Base-by-base conservation (phyloP, 2,797 vertebrate genomes). In the Ptychadena robeensis region DNA sequence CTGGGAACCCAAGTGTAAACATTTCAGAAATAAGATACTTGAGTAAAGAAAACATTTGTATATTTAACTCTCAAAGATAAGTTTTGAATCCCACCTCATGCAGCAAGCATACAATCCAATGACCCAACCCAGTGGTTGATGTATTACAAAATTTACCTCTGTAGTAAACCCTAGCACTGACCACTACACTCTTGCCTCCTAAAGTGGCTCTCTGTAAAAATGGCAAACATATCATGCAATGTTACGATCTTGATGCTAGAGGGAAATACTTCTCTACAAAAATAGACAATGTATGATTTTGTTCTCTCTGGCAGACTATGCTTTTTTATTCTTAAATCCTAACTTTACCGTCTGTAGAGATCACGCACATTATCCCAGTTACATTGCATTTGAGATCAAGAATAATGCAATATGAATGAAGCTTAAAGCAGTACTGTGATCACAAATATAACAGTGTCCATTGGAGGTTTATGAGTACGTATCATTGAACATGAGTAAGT, bases 381-480 rank as follows among this genome's bases (percentile, higher is more conserved):
- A 70, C 73, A 71, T 27, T n/a, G 37, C 65, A 37, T 61, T 69
- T 9, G 59, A 48, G 22, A 11, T 48, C 40, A 77, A 76, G 44
- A 34, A 76, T 18, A 34, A 76, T 44, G 25, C 63, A 75, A 76
- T 76, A 68, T 27, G 34, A 40, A 64, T 15, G 28, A 35, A 82
- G 73, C 34, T 44, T 76, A 61, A 64, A 70, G 35, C 59, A 28
- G 63, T 61, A 27, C 73, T 68, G 37, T 14, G 73, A 48, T 70
- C 35, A 82, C 70, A 64, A 70, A 82, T 82, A 76, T 70, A 76
- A 82, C 70, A 76, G 44, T 37, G 27, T 70, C 57, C 73, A 82
- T 76, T 59, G 35, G 40, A 82, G 72, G 70, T 70, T 75, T 77
- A 76, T 71, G 81, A 82, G 66, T 77, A 73, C 4, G 15, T 22